Evolutionary conservation across 1,140 invertebrate species (phyloP).

Genomic region (Drosophila nannoptera): DNA sequence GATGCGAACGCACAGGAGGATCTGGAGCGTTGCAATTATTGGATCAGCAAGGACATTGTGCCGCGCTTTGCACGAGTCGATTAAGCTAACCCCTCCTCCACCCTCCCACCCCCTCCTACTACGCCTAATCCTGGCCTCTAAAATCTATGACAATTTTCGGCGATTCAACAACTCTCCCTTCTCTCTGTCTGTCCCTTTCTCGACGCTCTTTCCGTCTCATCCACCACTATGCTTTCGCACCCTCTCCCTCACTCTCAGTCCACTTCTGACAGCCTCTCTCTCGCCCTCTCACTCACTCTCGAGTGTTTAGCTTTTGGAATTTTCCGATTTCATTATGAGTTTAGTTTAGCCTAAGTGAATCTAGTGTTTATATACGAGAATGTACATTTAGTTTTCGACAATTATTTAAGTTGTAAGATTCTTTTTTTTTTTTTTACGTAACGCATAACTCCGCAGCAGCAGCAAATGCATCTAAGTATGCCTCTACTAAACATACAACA

Average conservation of each 20-base stretch:
- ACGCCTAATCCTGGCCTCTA: constrained; percentile 1
- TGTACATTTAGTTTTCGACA: constrained; percentile 69
- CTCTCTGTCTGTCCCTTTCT: not conserved
- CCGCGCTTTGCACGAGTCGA: constrained; percentile 83
- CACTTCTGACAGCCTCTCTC: not conserved
- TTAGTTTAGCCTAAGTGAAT: constrained; percentile 74
- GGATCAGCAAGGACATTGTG: constrained; percentile 86
- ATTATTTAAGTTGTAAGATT: constrained; percentile 67
- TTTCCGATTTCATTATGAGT: constrained; percentile 52
- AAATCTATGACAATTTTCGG: constrained; percentile 30
- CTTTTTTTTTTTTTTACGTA: constrained; percentile 44
- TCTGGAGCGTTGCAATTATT: constrained; percentile 86
- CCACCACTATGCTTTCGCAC: too few relatives aligned
- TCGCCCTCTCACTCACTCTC: constrained; percentile 8
- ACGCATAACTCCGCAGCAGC: constrained; percentile 41
- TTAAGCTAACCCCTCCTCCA: constrained; percentile 41
- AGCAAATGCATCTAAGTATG: constrained; percentile 22
- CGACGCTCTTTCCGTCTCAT: too few relatives aligned
- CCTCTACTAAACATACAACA: constrained; percentile 30
- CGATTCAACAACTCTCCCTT: constrained; percentile 12
- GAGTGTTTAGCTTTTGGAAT: constrained; percentile 14
- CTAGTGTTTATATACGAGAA: constrained; percentile 70
- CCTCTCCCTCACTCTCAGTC: too few relatives aligned
- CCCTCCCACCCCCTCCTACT: too few relatives aligned
- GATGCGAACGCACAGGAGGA: constrained; percentile 83